These are phyloP conservation scores for Liposcelis brunnea DNA, from an alignment of 2,888 invertebrate genomes.

Conservation along the genomic window DNA sequence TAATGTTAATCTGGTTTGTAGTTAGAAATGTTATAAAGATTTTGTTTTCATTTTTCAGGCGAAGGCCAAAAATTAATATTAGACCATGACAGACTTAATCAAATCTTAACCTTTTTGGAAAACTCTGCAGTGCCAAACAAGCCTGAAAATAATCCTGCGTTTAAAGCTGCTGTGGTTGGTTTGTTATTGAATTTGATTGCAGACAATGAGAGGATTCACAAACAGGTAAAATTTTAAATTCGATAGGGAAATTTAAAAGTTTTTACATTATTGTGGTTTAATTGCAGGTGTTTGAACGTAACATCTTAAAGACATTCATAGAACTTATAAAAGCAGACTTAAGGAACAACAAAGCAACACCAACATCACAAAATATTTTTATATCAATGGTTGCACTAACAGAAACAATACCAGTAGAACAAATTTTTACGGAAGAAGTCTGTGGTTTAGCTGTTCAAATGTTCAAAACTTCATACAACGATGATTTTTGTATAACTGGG, in stretches of 20 bases:
- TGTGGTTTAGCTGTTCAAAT: constrained; percentile 2
- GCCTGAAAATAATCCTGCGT: too few relatives aligned
- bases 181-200: constrained; percentile 1
- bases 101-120: too few relatives aligned
- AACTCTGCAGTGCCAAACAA: too few relatives aligned
- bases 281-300: background rate
- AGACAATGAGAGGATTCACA: background rate
- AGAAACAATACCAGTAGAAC: constrained; percentile 3
- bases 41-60: too few relatives aligned
- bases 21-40: too few relatives aligned
- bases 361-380: constrained; percentile 1
- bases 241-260: background rate
- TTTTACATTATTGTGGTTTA: background rate
- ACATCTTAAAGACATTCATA: background rate
- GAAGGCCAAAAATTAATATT: too few relatives aligned
- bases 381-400: background rate
- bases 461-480: background rate
- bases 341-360: background rate
- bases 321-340: background rate
- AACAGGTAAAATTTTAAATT: background rate
- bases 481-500: background rate
- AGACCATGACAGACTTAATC: too few relatives aligned
- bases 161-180: background rate
- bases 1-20: too few relatives aligned
- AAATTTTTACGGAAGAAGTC: background rate